Evolutionary conservation across 2,113 vertebrate species (phyloP), one percentile per base, ranked within the genome.

Genomic region (Heterochromis multidens): DNA sequence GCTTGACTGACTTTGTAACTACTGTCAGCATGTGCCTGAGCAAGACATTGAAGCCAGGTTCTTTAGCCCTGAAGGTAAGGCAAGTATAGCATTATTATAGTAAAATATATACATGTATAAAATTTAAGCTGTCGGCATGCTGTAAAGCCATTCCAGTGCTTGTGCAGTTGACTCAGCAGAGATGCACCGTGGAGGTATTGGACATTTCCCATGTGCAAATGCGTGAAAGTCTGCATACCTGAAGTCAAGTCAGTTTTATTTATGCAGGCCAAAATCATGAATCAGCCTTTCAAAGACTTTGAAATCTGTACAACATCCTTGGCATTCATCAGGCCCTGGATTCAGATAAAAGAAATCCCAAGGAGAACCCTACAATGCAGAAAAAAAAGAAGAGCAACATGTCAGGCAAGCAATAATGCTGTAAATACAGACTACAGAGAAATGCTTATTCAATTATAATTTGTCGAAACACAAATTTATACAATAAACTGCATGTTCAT

Each of bases 1-100:
- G 31, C 76, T 82, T 25, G 25, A 87, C 31, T 76, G 65, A 70
- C 81, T 87, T 76, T 57, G 46, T 86, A 77, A 72, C 54, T 57
- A 33, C 35, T 83, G 79, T 84, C 89, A 86, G 80, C 58, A 29
- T 79, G 83, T 3, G 8, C 14, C 58, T 19, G n/a, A 81, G 43
- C 10, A 25, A 65, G 27, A 23, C 21, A 43, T 49, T 43, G 57
- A 81, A 77, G 54, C 31, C 40, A 37, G 14, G 25, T 54, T 72
- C 58, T 31, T 86, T 2, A 62, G 67, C 49, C 77, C 67, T 60
- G 43, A 31, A 57, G 61, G 61, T 70, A 2, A 17, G 33, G 19
- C 13, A 14, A 62, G 74, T 65, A 21, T 52, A 82, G 70, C 65
- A 57, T 23, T 37, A 35, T 58, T 60, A 78, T 59, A 37, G 63